Evolutionary conservation across 2,113 vertebrate species (phyloP), one percentile per base, ranked within the genome.

Genomic region (Brachirus orientalis): DNA sequence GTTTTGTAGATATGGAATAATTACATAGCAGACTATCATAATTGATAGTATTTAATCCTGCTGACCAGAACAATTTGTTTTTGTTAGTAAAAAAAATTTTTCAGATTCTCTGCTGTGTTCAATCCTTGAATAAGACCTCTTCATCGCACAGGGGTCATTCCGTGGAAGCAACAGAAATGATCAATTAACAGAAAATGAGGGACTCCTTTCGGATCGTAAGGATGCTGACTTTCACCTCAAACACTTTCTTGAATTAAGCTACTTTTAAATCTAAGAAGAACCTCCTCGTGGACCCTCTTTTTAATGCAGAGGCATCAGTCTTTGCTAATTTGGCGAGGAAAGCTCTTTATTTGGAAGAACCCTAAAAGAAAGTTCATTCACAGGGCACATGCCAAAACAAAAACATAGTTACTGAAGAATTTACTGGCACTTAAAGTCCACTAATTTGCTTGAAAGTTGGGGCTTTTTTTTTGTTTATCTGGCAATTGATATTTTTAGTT

Each of bases 101-200:
- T 6, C 16, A 66, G 38, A 63, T 56, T 17, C 41, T 12, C 45
- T 18, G 8, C 56, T 68, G 46, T 13, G n/a, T 43, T 69, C 61
- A 0, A 48, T 61, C 33, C 3, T 56, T 60, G 12, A 19, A 37
- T 47, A 18, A 56, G 0, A 35, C 14, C 10, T 2, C 51, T 47
- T 8, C 48, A 16, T 44, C 45, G 10, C 28, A 33, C 37, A 17
- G 8, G 19, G 53, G n/a, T n/a, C n/a, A n/a, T n/a, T n/a, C n/a
- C n/a, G 12, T 56, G 14, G 11, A 65, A 46, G 28, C 11, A n/a
- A 57, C 11, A 20, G 14, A 56, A 60, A 52, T 18, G 10, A 40
- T 16, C 56, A 69, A 68, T 28, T 22, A 57, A 38, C 45, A 63
- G 41, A 54, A 35, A 76, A 17, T 60, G 44, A 79, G 63, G 16